Percentiles rank a stretch among this genome's conserved stretches.
These are phyloP conservation scores for Jaculus jaculus DNA, from an alignment of 2,113 vertebrate genomes.

Conservation along the genomic window DNA sequence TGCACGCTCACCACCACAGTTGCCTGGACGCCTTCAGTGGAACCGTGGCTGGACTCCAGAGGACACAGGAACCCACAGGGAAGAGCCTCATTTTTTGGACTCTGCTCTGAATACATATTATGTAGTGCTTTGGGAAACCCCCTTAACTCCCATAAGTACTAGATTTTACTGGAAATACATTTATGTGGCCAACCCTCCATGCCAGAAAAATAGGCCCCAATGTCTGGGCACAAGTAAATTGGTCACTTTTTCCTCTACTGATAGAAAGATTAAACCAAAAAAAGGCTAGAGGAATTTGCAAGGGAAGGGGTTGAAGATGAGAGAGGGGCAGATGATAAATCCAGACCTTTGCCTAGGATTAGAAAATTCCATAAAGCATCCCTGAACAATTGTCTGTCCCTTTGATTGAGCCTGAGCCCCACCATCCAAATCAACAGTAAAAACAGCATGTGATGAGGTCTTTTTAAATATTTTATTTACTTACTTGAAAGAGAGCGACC, in stretches of 20 bases:
- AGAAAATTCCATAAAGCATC: conserved; percentile 7
- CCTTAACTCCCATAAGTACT: background rate
- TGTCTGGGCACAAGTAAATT: background rate
- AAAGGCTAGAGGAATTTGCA: background rate
- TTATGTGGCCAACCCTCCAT: background rate
- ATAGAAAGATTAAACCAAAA: background rate
- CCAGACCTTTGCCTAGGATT: background rate
- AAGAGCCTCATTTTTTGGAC: background rate
- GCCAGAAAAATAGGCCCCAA: background rate
- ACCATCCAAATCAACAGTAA: background rate
- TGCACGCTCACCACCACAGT: no score
- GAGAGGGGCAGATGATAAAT: background rate
- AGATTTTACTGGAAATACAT: background rate
- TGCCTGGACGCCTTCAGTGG: no score
- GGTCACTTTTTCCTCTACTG: background rate
- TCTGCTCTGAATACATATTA: background rate
- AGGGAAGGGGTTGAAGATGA: background rate
- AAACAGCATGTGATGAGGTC: background rate
- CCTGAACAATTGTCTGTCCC: background rate
- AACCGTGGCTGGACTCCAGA: no score
- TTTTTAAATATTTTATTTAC: no score
- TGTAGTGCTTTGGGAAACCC: background rate
- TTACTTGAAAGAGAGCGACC: no score
- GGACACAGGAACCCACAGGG: no score
- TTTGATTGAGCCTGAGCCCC: background rate